A percentile compares a stretch with the other conserved stretches of the same genome.
These are phyloP conservation scores for Achatina immaculata DNA, from an alignment of 1,140 invertebrate species.

Conservation along the genomic window DNA sequence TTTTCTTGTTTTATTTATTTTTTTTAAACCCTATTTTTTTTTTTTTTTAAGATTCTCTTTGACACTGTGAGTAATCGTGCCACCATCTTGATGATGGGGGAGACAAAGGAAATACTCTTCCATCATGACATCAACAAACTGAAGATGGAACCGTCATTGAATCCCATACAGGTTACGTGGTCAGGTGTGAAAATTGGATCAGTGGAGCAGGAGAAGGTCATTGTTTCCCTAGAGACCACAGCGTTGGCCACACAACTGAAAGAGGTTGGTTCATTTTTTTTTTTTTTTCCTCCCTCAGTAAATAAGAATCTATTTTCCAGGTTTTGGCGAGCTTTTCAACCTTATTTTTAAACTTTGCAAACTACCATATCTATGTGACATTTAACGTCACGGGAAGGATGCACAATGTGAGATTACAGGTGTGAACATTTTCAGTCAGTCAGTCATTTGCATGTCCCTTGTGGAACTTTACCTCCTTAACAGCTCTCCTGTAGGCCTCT, in stretches of 20 bases:
- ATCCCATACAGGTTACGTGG: slow-evolving; percentile 1
- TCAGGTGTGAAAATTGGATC: slow-evolving; percentile 10
- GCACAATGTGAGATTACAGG: no score
- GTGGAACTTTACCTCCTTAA: no score
- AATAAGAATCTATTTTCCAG: neutral
- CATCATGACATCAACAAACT: slow-evolving; percentile 31
- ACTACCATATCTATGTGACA: no score
- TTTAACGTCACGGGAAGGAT: no score
- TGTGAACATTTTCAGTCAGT: no score
- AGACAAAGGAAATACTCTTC: slow-evolving; percentile 27
- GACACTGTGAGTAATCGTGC: neutral
- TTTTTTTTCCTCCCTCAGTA: neutral
- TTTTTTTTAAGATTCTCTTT: neutral
- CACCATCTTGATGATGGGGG: slow-evolving; percentile 28
- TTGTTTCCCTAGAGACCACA: neutral
- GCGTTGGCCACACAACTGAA: slow-evolving; percentile 11
- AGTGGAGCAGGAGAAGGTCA: slow-evolving; percentile 20
- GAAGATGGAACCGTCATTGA: slow-evolving; percentile 8
- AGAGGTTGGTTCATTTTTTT: slow-evolving; percentile 20
- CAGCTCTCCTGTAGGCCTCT: no score
- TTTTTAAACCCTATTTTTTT: neutral
- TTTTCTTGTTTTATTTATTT: neutral
- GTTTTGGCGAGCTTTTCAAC: no score
- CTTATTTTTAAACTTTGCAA: no score
- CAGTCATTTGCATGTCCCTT: no score